These are phyloP conservation scores for Nomada fucata DNA, from an alignment of 2,888 invertebrate species.

Conservation along the genomic window DNA sequence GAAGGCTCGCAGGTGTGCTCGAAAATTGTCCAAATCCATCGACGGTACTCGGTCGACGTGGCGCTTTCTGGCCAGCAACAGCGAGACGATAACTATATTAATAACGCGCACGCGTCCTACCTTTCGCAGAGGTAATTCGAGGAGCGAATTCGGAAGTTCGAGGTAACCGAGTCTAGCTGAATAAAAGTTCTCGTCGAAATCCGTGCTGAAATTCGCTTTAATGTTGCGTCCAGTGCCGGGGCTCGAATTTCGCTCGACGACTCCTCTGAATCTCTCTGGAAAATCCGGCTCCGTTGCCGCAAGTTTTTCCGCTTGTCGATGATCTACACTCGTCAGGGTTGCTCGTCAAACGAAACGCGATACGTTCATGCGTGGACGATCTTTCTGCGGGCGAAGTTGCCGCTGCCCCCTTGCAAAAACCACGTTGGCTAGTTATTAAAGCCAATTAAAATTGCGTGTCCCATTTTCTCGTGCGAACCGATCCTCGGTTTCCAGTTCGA, in stretches of 20 bases:
- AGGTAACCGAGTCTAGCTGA: conserved; percentile 26
- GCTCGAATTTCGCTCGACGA: conserved; percentile 36
- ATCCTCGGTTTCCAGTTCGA: background rate
- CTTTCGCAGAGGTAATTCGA: conserved; percentile 55
- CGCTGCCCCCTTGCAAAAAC: conserved; percentile 21
- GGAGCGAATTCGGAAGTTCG: conserved; percentile 63
- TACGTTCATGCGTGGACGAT: conserved; percentile 51
- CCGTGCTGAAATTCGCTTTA: conserved; percentile 39
- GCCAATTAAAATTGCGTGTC: conserved; percentile 21
- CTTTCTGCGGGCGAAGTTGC: conserved; percentile 12
- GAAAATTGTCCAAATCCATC: conserved; percentile 39
- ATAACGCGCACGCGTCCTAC: conserved; percentile 50
- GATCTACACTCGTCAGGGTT: conserved; percentile 17
- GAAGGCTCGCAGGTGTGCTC: conserved; percentile 15
- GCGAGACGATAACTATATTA: conserved; percentile 44
- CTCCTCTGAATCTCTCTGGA: conserved; percentile 28
- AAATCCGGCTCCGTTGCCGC: conserved; percentile 36
- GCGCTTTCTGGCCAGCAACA: background rate
- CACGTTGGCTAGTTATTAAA: conserved; percentile 8
- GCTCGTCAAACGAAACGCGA: conserved; percentile 37
- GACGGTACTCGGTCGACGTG: background rate
- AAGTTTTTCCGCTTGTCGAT: conserved; percentile 34
- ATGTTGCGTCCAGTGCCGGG: conserved; percentile 5
- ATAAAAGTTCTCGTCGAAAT: conserved; percentile 53
- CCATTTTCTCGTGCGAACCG: conserved; percentile 5